Base-by-base conservation (phyloP, 2,113 vertebrate species). In the Cyanistes caeruleus region DNA sequence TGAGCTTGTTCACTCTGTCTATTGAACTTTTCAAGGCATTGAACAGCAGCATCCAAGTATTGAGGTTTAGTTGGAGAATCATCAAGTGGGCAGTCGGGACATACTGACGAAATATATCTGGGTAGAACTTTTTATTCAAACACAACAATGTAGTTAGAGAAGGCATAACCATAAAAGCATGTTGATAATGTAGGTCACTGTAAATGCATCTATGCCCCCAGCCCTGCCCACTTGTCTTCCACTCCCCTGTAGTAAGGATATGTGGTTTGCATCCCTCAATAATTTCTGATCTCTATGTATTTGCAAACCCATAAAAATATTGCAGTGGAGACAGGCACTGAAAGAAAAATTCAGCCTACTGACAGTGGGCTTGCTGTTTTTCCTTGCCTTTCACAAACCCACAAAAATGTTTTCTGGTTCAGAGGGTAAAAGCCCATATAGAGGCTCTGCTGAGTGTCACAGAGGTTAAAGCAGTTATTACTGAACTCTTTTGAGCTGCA, bases 21-120 rank as follows among this genome's bases (percentile, higher is more conserved):
- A 52, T 98, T 98, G 92, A 94, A 97, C 65, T 97, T 97, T 65
- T 56, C 94, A 64, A 98, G 97, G 33, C 87, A 82, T 73, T 67
- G 56, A 7, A 3, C 39, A 35, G 85, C 97, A 84, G 94, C 5
- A 52, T 97, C 64, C 81, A 92, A 39, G 89, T 93, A 93, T 2
- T 0, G 3, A 2, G 93, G 60, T 15, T 69, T 3, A 10, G 25
- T 76, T 62, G 65, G 8, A 10, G 24, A 9, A 30, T 10, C 8
- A 19, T 93, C 83, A 19, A 0, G 1, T 2, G 97, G 97, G n/a
- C 98, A 98, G 70, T 98, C 97, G 1, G 98, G 96, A 56, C 98
- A 98, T 2, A 9, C 0, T 4, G 0, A 15, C 4, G 1, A 1
- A 79, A 97, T 62, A 7, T n/a, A 22, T 10, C 17, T 64, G 77